Percentiles rank a stretch among this genome's conserved stretches.
Conservation (phyloP, 1,140 invertebrate species). For the Drosophila kepulauana region DNA sequence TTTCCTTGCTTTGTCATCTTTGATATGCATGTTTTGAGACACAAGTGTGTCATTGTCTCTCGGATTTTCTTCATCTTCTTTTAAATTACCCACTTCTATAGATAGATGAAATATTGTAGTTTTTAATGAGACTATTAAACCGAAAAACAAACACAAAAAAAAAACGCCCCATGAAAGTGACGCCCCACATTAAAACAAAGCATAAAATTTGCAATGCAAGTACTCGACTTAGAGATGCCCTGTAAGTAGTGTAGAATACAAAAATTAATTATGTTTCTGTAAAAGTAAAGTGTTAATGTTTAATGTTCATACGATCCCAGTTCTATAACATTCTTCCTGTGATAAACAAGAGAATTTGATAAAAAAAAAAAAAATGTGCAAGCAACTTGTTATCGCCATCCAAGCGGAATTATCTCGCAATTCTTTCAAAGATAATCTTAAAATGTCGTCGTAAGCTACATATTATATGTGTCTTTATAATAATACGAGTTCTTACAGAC, state of each 20-base stretch:
- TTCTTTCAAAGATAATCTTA: not conserved
- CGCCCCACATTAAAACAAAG: conserved; percentile 30
- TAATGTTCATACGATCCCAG: no score
- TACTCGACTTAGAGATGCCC: conserved; percentile 2
- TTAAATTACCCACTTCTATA: not conserved
- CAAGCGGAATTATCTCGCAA: not conserved
- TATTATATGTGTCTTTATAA: not conserved
- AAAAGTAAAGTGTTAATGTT: no score
- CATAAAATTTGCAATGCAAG: not conserved
- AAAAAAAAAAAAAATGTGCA: not conserved
- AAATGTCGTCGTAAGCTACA: not conserved
- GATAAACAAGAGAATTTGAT: not conserved
- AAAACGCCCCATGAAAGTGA: conserved; percentile 42
- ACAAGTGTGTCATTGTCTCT: conserved; percentile 13
- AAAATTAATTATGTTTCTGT: no score
- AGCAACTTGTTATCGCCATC: not conserved
- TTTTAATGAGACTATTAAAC: conserved; percentile 21
- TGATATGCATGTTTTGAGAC: not conserved
- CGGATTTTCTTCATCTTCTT: not conserved
- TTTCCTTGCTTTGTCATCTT: conserved; percentile 2
- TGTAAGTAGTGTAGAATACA: not conserved
- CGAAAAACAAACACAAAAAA: conserved; percentile 37
- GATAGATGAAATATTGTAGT: conserved; percentile 12
- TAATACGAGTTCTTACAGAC: not conserved
- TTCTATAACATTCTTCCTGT: no score